Conservation (phyloP, 2,888 invertebrate genomes). For the Brachypterus glaber region DNA sequence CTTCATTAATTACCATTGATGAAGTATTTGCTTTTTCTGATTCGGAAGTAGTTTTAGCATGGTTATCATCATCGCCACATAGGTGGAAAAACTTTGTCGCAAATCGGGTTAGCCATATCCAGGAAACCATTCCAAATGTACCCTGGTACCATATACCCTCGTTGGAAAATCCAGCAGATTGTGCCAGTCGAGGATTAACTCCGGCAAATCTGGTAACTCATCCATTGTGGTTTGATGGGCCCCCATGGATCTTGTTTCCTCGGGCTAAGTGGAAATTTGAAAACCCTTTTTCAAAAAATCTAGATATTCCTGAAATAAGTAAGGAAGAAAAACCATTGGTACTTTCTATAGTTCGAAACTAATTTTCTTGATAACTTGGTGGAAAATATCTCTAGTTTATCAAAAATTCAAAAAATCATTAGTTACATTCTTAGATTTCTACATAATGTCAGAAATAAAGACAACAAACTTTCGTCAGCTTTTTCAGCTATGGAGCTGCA, state of each 20-base stretch:
- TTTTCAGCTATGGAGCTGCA: slow-evolving; percentile 8
- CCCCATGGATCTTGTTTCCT: neutral
- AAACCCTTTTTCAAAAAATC: neutral
- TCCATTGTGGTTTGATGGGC: slow-evolving; percentile 7
- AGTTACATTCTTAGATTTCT: slow-evolving; percentile 4
- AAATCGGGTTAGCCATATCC: slow-evolving; percentile 12
- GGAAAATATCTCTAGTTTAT: slow-evolving; percentile 1
- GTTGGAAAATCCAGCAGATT: slow-evolving; percentile 11
- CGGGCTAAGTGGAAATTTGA: neutral
- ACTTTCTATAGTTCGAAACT: neutral
- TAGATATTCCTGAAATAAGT: neutral
- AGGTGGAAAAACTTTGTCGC: slow-evolving; percentile 14
- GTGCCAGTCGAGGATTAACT: slow-evolving; percentile 10
- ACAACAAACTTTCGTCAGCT: neutral
- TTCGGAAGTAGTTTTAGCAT: slow-evolving; percentile 9
- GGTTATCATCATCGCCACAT: slow-evolving; percentile 14
- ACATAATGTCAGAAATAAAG: slow-evolving; percentile 1
- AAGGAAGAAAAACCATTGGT: neutral
- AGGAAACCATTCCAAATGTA: slow-evolving; percentile 5
- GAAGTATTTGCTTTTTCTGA: slow-evolving; percentile 12
- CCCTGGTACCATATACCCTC: slow-evolving; percentile 10
- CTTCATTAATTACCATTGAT: neutral
- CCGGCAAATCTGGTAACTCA: slow-evolving; percentile 5
- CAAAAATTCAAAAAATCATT: slow-evolving; percentile 1
- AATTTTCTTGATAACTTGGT: neutral